Evolutionary conservation across 2,113 vertebrate genomes (phyloP), one percentile per base, ranked within the genome.

Genomic region (Vombatus ursinus): DNA sequence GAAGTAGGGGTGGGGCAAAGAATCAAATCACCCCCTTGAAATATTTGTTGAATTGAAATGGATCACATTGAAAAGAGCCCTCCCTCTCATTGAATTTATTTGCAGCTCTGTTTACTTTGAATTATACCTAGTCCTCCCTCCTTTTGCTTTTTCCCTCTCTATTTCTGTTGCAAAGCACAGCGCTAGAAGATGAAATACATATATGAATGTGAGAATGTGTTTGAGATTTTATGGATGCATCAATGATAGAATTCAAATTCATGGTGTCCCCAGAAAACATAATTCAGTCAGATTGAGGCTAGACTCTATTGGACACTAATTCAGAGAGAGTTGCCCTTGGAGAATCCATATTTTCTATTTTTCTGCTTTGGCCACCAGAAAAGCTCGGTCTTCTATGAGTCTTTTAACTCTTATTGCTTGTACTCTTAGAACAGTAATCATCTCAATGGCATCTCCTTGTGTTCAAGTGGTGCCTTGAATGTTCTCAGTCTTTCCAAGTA

Each of bases 401-500:
- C 52, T 53, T 54, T 54, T 54, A 54, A 54, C 25, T 54, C 9
- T 26, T 54, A 26, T 54, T 54, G 8, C 53, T 54, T 54, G 23
- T 44, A 52, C 89, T 96, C 11, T 68, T 68, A 37, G 94, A 95
- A 95, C 91, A 25, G 54, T 22, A 97, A 93, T 52, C 89, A 92
- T 22, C 12, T 37, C 57, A 68, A 4, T 37, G 31, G 22, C 31
- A 68, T 52, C 49, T 96, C 97, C 92, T 52, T 93, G 92, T 95
- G 94, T 93, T 97, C 97, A 93, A 96, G 93, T 94, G 95, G 97
- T 97, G 95, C 61, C 94, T 61, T 52, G 95, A 96, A 95, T 93
- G 84, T n/a, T 53, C 44, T 94, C 92, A 77, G 11, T 61, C 44
- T 68, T 96, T 93, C 50, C 92, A 97, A 94, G 57, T 48, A 90